These are phyloP conservation scores for Telenomus remus DNA, from an alignment of 1,140 invertebrate genomes.

Conservation along the genomic window DNA sequence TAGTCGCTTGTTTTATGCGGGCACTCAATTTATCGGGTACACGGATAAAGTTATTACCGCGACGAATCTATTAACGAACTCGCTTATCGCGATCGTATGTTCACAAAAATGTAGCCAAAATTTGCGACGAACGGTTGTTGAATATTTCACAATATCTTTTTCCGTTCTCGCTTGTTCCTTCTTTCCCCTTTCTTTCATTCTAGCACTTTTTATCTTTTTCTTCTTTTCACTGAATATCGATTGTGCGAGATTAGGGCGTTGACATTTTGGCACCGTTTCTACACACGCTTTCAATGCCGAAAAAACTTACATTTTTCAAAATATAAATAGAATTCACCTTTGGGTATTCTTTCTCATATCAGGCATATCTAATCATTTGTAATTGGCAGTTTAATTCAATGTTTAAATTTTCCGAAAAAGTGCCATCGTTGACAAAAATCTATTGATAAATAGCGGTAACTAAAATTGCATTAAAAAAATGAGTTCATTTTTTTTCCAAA, in stretches of 20 bases:
- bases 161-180: background rate
- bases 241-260: slow-evolving; percentile 45
- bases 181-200: background rate
- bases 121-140: slow-evolving; percentile 7
- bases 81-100: slow-evolving; percentile 18
- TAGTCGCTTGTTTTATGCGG: slow-evolving; percentile 13
- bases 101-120: slow-evolving; percentile 15
- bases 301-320: slow-evolving; percentile 5
- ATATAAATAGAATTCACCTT: slow-evolving; percentile 32
- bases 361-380: no score
- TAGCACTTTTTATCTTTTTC: background rate
- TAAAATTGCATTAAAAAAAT: no score
- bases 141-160: slow-evolving; percentile 1
- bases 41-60: slow-evolving; percentile 31
- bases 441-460: no score
- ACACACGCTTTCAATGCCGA: slow-evolving; percentile 18
- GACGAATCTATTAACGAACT: slow-evolving; percentile 24
- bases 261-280: slow-evolving; percentile 51
- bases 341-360: no score
- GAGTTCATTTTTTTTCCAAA: no score
- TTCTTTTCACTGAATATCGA: slow-evolving; percentile 40
- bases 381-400: no score
- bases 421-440: slow-evolving; percentile 13
- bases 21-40: slow-evolving; percentile 21
- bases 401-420: background rate